Base-by-base conservation (phyloP, 2,888 invertebrate species). In the Latrodectus elegans region DNA sequence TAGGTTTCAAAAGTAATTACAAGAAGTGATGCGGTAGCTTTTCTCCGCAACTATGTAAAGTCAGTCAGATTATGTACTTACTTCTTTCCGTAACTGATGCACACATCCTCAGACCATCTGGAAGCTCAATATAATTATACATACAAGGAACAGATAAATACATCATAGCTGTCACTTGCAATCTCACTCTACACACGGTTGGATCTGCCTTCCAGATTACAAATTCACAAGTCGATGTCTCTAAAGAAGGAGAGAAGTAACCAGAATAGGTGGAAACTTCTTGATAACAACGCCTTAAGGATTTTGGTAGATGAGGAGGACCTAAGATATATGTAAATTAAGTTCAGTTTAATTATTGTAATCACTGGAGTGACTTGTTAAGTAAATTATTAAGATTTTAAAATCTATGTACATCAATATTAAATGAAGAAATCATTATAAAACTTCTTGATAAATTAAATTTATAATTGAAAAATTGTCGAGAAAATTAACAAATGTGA, bases 61-160 rank as follows among this genome's bases (percentile, higher is more conserved):
- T 51, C 8, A 51, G 51, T 8, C 8, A 51, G 15, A 22, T 49
- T 51, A 9, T 8, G n/a, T 14, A 64, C 84, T 65, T 38, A 86
- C 86, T 76, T 76, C 70, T 76, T n/a, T 86, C 86, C 9, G 71
- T 65, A 0, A 86, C 67, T 0, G 80, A 76, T 15, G 76, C 65
- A 64, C 86, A 86, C 76, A 86, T 86, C n/a, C 55, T 76, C 11
- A 67, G 12, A n/a, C 86, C 86, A 15, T 81, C 71, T 2, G 86
- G 86, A 15, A 86, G 64, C 22, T 80, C 64, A 2, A 86, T 72
- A 55, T 72, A 86, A n/a, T 86, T 86, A 49, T 81, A 55, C 15
- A 71, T 67, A 65, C 86, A 86, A 8, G 86, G 86, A 11, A 86
- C 67, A 9, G 64, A 49, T 1, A 81, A 49, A 38, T 75, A 81